Base-by-base conservation (phyloP, 2,888 invertebrate genomes). In the Pollenia griseotomentosa region DNA sequence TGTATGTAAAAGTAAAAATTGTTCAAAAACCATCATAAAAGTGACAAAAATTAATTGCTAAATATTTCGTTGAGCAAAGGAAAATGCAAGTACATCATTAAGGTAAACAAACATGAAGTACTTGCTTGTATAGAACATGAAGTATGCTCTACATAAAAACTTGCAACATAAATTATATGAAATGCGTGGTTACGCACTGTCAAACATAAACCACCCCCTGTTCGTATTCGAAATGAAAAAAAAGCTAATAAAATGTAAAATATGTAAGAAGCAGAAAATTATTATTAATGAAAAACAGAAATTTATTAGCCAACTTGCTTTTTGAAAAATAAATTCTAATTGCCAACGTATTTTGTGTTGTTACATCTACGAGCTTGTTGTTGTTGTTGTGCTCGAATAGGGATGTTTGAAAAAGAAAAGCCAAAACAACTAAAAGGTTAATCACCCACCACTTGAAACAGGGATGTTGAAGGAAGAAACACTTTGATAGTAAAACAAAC, bases 1-100 rank as follows among this genome's bases (percentile, higher is more conserved):
- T n/a, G n/a, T n/a, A n/a, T n/a, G 55, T 44, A 57, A 57, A 57
- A 46, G 46, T 33, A 57, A 51, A 48, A 74, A 16, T 74, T 14
- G 51, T 19, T 65, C 12, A 1, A 11, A 65, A 65, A 63, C 40
- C 42, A 77, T 57, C 55, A 66, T 48, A 55, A 78, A 68, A 66
- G 73, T 61, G 78, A 78, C 82, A 83, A 70, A 82, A 79, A 79
- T 86, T 83, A 79, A 83, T 78, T 74, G 74, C 63, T 61, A 33
- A 63, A 66, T 83, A 86, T 65, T 83, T 70, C 59, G 65, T 71
- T 77, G 77, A 71, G 59, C 51, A 61, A 19, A 8, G 51, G 11
- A 73, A 46, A 46, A 33, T 19, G 70, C 75, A 23, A 68, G 23
- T 53, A 53, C n/a, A 11, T 59, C 42, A 42, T 40, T 51, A 75